Base-by-base conservation (phyloP, 2,113 vertebrate species). In the Beaufortia kweichowensis region DNA sequence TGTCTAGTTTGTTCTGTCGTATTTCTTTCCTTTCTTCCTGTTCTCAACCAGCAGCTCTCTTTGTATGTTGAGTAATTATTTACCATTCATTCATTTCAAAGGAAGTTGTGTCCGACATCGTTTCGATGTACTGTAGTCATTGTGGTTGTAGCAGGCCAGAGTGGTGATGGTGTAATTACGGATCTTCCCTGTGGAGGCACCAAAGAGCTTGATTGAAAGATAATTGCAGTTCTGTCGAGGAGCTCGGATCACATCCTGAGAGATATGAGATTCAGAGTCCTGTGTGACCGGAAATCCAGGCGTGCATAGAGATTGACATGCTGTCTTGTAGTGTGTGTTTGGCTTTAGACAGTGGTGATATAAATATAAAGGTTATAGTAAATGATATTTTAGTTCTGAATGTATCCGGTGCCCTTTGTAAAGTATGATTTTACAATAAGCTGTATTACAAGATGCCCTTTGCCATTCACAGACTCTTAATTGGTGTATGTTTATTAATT, bases 401-500 rank as follows among this genome's bases (percentile, higher is more conserved):
- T 4, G 9, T 6, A 63, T 66, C 68, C 70, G 66, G 67, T 77
- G 67, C 39, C 4, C 19, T 3, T 8, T 6, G 24, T 65, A 65
- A 29, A 15, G 24, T 64, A 61, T 21, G 56, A 56, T 69, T 63
- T 26, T 1, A 28, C 75, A 67, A 46, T 61, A 78, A 76, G 74
- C 55, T 7, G 55, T 39, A 76, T 50, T 50, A 60, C 68, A 59
- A 23, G 50, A 28, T 55, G 61, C 24, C 73, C 69, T 33, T 81
- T 57, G 60, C 79, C 82, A 81, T 86, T 82, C 68, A 64, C 84
- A 83, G 77, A 55, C n/a, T 61, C 65, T 76, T 88, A 92, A 90
- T 91, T 88, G 86, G 76, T 62, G 74, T 79, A 31, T 83, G 83
- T 72, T 84, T 24, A 61, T 88, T 91, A 90, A 92, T 92, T 90